Conservation (phyloP, 2,888 invertebrate species). For the Ecliptopera silaceata region DNA sequence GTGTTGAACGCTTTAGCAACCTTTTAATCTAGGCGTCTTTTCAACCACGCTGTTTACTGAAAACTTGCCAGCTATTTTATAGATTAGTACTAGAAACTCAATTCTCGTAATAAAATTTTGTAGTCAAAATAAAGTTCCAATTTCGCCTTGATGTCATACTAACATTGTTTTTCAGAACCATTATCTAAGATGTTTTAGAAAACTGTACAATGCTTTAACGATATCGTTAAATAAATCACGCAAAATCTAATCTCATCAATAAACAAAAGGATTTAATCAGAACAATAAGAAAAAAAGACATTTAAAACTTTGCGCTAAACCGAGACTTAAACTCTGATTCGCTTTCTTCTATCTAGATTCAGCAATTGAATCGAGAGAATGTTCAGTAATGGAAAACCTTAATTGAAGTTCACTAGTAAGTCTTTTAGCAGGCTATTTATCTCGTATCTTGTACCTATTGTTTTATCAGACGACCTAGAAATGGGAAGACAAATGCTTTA, state of each 20-base stretch:
- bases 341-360: constrained; percentile 12
- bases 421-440: constrained; percentile 38
- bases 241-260: too few species aligned
- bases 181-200: too few species aligned
- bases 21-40: too few species aligned
- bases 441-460: constrained; percentile 38
- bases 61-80: constrained; percentile 16
- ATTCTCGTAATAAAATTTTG: too few species aligned
- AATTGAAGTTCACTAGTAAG: constrained; percentile 39
- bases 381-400: constrained; percentile 33
- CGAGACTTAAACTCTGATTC: constrained; percentile 5
- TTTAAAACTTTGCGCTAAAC: constrained; percentile 1
- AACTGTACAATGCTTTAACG: too few species aligned
- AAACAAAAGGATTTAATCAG: neutral
- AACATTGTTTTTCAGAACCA: too few species aligned
- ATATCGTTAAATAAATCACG: too few species aligned
- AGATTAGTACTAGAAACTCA: constrained; percentile 5
- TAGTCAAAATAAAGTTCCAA: too few species aligned
- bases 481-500: constrained; percentile 38
- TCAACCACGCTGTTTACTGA: constrained; percentile 20
- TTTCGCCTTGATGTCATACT: too few species aligned
- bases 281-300: neutral
- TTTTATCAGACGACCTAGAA: constrained; percentile 41
- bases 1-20: too few species aligned
- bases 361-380: constrained; percentile 25